phyloP scores from a whole-genome alignment of 1,140 invertebrate species.

The Nylanderia fulva region DNA sequence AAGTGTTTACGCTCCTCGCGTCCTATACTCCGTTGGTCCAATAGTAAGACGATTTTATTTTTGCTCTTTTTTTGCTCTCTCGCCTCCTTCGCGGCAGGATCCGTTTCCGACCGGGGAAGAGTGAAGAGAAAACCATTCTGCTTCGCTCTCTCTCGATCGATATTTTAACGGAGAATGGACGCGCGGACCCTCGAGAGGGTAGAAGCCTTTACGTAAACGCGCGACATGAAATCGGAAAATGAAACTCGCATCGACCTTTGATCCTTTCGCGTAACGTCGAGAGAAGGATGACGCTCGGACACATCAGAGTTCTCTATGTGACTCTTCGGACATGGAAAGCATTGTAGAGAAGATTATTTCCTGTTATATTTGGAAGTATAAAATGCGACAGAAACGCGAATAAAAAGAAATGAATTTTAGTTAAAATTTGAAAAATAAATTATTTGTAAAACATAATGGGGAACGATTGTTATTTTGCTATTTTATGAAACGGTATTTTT shows the following conservation, averaged over 20 bases:
- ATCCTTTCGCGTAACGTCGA: constrained; percentile 52
- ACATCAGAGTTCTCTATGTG: constrained; percentile 26
- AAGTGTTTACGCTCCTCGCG: constrained; percentile 66
- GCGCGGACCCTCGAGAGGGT: constrained; percentile 23
- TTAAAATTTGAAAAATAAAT: background rate
- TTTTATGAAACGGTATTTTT: background rate
- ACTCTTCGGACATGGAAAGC: constrained; percentile 20
- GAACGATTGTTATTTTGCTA: background rate
- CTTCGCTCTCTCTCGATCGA: constrained; percentile 65
- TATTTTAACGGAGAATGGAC: constrained; percentile 71
- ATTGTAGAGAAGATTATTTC: background rate
- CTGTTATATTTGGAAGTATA: background rate
- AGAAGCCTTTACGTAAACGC: constrained; percentile 47
- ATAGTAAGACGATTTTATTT: constrained; percentile 46
- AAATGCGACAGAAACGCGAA: background rate
- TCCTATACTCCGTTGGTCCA: background rate
- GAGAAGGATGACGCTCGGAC: constrained; percentile 50
- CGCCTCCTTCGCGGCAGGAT: constrained; percentile 54
- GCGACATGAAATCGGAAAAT: constrained; percentile 59
- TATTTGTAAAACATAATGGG: background rate
- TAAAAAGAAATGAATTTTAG: background rate
- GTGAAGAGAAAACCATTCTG: constrained; percentile 17
- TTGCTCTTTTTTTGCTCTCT: background rate
- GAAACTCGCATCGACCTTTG: constrained; percentile 51
- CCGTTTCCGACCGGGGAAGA: constrained; percentile 53